A percentile compares a stretch with the other conserved stretches of the same genome.
Evolutionary conservation across 2,113 vertebrate species (phyloP).

Genomic region (Siphamia tubifer): DNA sequence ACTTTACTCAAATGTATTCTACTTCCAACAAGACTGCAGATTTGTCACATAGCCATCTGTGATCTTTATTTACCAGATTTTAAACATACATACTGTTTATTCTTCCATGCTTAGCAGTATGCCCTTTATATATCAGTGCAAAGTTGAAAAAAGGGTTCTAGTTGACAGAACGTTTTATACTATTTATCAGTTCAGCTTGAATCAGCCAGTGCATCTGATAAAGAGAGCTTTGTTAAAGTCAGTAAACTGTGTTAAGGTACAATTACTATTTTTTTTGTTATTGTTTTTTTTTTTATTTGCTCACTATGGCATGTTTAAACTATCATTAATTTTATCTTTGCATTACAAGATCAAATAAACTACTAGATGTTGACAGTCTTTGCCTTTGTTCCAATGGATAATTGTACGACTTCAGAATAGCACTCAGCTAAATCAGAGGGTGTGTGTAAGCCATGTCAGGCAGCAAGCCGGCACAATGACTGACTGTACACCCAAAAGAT

Average conservation of each 20-base stretch:
- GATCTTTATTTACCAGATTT: not conserved
- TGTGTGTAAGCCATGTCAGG: conserved; percentile 14
- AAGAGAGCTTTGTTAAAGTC: not conserved
- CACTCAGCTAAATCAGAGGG: not conserved
- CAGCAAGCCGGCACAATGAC: conserved; percentile 14
- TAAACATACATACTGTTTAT: not conserved
- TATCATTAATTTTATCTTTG: not conserved
- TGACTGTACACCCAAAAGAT: conserved; percentile 5
- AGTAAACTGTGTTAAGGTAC: not conserved
- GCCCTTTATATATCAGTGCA: not conserved
- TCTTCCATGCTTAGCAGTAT: not conserved
- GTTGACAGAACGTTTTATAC: too few relatives aligned
- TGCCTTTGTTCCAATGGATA: not conserved
- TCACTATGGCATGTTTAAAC: not conserved
- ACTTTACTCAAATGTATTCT: conserved; percentile 7
- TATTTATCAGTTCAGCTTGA: not conserved
- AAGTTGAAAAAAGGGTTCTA: not conserved
- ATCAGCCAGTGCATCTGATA: not conserved
- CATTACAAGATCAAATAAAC: not conserved
- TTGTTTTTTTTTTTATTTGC: too few relatives aligned
- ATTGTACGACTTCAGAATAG: not conserved
- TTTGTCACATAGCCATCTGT: conserved; percentile 3
- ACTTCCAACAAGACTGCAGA: not conserved
- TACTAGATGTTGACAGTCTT: conserved; percentile 2
- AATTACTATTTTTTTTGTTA: not conserved